These are phyloP conservation scores for Salvelinus sp. DNA, from an alignment of 2,113 vertebrate genomes.

Conservation along the genomic window DNA sequence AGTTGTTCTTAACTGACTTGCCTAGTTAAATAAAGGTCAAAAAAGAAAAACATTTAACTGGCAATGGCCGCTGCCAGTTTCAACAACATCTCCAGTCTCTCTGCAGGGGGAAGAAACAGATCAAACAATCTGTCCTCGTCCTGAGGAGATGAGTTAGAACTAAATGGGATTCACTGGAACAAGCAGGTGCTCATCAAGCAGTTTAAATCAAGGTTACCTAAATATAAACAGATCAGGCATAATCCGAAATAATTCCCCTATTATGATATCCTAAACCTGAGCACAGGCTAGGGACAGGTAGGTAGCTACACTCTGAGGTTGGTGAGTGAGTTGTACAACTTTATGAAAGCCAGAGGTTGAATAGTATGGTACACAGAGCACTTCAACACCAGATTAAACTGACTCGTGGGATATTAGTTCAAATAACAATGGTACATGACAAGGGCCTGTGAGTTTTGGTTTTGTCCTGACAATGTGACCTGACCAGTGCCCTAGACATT, in stretches of 20 bases:
- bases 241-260: slow-evolving; percentile 44
- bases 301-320: neutral
- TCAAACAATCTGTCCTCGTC: slow-evolving; percentile 16
- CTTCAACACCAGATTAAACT: too few relatives aligned
- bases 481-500: too few relatives aligned
- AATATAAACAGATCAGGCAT: slow-evolving; percentile 56
- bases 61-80: slow-evolving; percentile 39
- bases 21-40: too few relatives aligned
- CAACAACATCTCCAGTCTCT: slow-evolving; percentile 39
- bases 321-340: neutral
- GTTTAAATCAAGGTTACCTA: slow-evolving; percentile 48
- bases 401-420: neutral
- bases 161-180: slow-evolving; percentile 21
- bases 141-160: slow-evolving; percentile 17
- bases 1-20: too few relatives aligned
- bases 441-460: too few relatives aligned
- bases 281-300: neutral
- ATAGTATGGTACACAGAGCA: neutral
- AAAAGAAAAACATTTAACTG: slow-evolving; percentile 10
- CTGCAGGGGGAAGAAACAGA: slow-evolving; percentile 35
- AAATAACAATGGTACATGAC: neutral
- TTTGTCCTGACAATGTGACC: too few relatives aligned
- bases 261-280: slow-evolving; percentile 21
- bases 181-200: slow-evolving; percentile 11
- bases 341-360: neutral